Conservation (phyloP, 2,113 vertebrate genomes). For the Psittacus erithacus region DNA sequence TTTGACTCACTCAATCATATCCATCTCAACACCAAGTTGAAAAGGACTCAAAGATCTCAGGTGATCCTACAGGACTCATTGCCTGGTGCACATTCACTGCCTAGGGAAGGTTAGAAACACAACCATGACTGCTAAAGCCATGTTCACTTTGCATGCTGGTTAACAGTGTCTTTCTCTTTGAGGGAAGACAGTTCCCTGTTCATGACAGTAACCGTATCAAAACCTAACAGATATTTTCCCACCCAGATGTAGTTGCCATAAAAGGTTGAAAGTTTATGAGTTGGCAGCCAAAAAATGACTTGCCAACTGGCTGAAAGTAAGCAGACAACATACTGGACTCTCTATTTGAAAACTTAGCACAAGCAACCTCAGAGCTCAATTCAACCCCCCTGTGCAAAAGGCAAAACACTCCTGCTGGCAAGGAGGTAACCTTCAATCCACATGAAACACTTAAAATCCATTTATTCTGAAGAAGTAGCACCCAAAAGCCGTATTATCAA, state of each 20-base stretch:
- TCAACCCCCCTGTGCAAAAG: background rate
- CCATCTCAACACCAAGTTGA: background rate
- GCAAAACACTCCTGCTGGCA: background rate
- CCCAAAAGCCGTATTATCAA: background rate
- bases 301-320: background rate
- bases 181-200: background rate
- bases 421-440: background rate
- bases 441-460: background rate
- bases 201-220: background rate
- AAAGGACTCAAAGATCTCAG: background rate
- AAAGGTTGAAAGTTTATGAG: background rate
- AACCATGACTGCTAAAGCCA: background rate
- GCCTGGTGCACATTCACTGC: rapidly evolving
- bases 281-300: background rate
- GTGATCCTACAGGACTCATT: background rate
- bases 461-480: background rate
- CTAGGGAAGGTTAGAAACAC: background rate
- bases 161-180: background rate
- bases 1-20: background rate
- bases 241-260: background rate
- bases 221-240: background rate
- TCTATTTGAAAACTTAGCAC: background rate
- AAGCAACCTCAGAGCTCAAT: background rate
- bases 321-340: background rate
- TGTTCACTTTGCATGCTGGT: background rate